These are phyloP conservation scores for Myotis findleyi DNA, from an alignment of 2,797 vertebrate genomes.

Conservation along the genomic window DNA sequence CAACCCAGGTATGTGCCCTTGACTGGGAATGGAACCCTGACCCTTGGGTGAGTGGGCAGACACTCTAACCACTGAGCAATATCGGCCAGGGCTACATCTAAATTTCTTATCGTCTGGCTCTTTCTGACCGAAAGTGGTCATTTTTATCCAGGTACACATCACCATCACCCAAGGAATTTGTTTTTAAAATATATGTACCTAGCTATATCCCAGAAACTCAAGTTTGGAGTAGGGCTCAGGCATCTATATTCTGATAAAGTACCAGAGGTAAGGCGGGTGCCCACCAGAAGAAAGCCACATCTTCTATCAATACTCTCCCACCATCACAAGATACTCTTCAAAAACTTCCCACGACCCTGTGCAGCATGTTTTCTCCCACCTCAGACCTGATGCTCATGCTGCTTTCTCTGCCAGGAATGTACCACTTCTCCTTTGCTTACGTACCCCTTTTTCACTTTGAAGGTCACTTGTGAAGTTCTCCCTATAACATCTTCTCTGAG, in stretches of 20 bases:
- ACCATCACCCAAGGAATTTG: background rate
- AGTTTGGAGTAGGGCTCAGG: background rate
- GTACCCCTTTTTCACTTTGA: background rate
- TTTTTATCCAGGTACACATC: conserved; percentile 5
- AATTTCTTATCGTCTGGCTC: background rate
- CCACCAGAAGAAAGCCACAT: background rate
- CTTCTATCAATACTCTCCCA: background rate
- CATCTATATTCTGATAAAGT: background rate
- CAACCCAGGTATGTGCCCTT: too few species aligned
- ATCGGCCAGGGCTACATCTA: too few species aligned
- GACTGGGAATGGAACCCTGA: too few species aligned
- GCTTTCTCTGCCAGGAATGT: background rate
- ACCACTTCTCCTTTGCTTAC: background rate
- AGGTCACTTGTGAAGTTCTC: conserved; percentile 1
- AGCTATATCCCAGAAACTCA: conserved; percentile 26
- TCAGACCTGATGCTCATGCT: background rate
- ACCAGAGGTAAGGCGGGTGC: background rate
- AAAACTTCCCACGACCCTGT: background rate
- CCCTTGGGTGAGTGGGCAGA: too few species aligned
- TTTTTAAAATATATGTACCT: background rate
- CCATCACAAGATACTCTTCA: background rate
- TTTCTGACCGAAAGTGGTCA: conserved; percentile 6
- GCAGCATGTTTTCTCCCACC: background rate
- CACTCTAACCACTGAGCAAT: too few species aligned
- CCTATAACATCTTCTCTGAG: conserved; percentile 25